Percentiles rank a stretch among this genome's conserved stretches.
These are phyloP conservation scores for Aegithalos caudatus DNA, from an alignment of 2,113 vertebrate species.

Conservation along the genomic window DNA sequence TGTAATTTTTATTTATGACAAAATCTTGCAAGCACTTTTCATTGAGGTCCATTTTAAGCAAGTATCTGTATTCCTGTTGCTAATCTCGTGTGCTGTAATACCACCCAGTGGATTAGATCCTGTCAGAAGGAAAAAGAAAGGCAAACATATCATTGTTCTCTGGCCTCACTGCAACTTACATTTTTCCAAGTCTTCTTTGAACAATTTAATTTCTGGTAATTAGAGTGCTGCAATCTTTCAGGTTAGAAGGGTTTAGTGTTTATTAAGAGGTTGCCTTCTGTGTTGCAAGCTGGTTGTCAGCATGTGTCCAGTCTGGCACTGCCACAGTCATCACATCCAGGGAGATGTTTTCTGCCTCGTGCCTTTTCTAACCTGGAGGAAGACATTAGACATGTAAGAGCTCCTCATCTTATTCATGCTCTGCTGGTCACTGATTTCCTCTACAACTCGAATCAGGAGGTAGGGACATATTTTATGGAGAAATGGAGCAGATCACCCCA, in stretches of 20 bases:
- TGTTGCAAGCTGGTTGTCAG: slow-evolving; percentile 54
- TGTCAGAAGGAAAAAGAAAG: neutral
- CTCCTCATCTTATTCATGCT: neutral
- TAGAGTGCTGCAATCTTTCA: slow-evolving; percentile 48
- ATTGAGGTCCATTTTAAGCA: neutral
- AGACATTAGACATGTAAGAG: neutral
- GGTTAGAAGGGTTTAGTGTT: slow-evolving; percentile 61
- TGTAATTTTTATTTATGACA: neutral
- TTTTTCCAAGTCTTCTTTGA: neutral
- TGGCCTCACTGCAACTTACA: neutral
- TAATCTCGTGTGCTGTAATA: neutral
- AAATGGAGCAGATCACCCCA: neutral
- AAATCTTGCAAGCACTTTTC: neutral
- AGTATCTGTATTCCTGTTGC: neutral
- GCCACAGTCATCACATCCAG: neutral
- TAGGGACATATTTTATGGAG: neutral
- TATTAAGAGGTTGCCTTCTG: slow-evolving; percentile 62
- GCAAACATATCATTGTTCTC: neutral
- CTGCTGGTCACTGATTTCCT: neutral
- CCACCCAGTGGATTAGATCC: neutral
- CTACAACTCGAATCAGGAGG: neutral
- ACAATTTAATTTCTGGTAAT: slow-evolving; percentile 55
- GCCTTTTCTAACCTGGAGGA: neutral
- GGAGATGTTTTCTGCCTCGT: neutral
- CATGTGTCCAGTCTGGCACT: neutral